phyloP scores from a whole-genome alignment of 2,113 vertebrate species.

The Lathamus discolor region DNA sequence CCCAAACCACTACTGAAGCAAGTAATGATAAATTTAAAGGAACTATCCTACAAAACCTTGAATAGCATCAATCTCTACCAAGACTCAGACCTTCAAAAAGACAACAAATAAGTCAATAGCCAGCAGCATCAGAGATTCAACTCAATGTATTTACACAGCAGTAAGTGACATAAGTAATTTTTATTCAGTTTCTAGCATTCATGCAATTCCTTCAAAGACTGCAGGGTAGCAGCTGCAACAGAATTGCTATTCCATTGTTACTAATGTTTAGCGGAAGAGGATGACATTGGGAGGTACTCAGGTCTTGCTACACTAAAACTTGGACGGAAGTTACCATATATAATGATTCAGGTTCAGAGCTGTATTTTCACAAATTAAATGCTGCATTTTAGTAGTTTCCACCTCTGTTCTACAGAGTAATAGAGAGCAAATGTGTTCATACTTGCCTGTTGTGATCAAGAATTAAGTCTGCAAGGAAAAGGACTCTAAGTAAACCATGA shows the following conservation, averaged over 20 bases:
- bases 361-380: neutral
- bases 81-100: neutral
- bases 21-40: neutral
- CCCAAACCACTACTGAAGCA: neutral
- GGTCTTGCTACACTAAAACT: neutral
- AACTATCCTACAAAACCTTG: neutral
- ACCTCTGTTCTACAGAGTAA: neutral
- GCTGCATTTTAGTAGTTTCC: neutral
- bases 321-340: neutral
- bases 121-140: neutral
- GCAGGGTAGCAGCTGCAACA: neutral
- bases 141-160: neutral
- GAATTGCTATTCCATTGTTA: neutral
- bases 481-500: neutral
- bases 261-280: neutral
- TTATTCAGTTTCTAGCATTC: neutral
- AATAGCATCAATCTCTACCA: neutral
- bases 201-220: neutral
- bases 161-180: neutral
- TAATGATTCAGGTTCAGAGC: neutral
- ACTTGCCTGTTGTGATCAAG: neutral
- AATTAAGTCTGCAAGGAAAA: neutral
- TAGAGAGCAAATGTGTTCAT: neutral
- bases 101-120: neutral
- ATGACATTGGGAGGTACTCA: neutral